Evolutionary conservation across 1,140 invertebrate species (phyloP).

Genomic region (Anoplophora glabripennis): DNA sequence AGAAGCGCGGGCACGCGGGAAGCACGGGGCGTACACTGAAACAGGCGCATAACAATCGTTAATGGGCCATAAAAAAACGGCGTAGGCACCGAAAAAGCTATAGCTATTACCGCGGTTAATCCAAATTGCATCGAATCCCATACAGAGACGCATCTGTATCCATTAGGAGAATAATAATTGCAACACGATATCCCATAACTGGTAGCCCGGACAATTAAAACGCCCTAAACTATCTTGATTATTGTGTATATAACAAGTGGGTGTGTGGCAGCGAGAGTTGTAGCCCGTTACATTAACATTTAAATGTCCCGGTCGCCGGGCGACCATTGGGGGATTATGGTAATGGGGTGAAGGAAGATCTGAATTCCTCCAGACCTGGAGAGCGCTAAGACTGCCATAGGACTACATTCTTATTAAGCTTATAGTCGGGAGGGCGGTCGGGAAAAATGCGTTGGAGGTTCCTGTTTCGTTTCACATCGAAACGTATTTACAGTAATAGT

Average conservation of each 20-base stretch:
- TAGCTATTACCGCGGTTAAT: conserved; percentile 7
- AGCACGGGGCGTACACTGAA: too few species aligned
- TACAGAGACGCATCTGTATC: conserved; percentile 11
- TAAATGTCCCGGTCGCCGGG: conserved; percentile 2
- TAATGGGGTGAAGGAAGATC: conserved; percentile 8
- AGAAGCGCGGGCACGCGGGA: too few species aligned
- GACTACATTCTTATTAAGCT: too few species aligned
- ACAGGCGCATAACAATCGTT: too few species aligned
- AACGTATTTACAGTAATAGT: too few species aligned
- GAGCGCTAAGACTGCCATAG: background rate
- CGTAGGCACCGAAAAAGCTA: conserved; percentile 3
- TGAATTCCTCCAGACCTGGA: background rate
- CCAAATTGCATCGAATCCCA: conserved; percentile 8
- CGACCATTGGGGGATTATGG: conserved; percentile 12
- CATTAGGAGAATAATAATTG: conserved; percentile 10
- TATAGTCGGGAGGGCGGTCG: too few species aligned
- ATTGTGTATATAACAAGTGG: conserved; percentile 14
- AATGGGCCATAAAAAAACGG: too few species aligned
- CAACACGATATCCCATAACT: conserved; percentile 9
- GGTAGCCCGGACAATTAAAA: conserved; percentile 9
- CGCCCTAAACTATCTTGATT: conserved; percentile 11
- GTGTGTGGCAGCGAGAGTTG: conserved; percentile 3
- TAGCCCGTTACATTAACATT: conserved; percentile 12
- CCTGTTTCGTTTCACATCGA: too few species aligned
- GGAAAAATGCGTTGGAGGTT: too few species aligned